Percentiles rank a stretch among this genome's conserved stretches.
Conservation (phyloP, 2,113 vertebrate species). For the Artemisiospiza belli region DNA sequence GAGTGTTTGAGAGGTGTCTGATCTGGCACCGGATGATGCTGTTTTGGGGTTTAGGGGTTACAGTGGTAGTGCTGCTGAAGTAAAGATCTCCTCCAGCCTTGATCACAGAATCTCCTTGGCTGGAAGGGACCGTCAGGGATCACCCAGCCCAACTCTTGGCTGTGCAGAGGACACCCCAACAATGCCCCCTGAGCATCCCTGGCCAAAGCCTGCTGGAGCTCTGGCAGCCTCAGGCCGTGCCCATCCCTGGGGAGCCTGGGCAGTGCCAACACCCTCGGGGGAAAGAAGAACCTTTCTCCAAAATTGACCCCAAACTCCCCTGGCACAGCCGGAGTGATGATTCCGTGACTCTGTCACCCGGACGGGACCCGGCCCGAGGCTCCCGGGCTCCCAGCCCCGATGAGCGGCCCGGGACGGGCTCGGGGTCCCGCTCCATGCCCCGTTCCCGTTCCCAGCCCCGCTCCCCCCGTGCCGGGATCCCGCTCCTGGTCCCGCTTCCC, state of each 20-base stretch:
- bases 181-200: accelerated
- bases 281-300: accelerated
- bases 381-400: not conserved
- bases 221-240: not conserved
- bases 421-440: not conserved
- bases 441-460: no score
- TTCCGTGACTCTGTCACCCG: no score
- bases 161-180: not conserved
- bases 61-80: not conserved
- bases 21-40: no score
- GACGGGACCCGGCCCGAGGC: not conserved
- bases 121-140: no score
- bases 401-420: not conserved
- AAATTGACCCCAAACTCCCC: accelerated
- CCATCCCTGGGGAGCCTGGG: not conserved
- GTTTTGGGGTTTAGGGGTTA: not conserved
- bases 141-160: accelerated
- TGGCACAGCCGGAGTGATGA: accelerated
- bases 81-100: not conserved
- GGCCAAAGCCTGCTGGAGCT: accelerated
- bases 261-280: not conserved
- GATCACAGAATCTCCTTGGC: not conserved
- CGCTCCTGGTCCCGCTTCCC: no score
- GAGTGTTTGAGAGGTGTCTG: not conserved
- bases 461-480: not conserved